phyloP scores from a whole-genome alignment of 2,888 invertebrate genomes.

The Aphodius granarius region DNA sequence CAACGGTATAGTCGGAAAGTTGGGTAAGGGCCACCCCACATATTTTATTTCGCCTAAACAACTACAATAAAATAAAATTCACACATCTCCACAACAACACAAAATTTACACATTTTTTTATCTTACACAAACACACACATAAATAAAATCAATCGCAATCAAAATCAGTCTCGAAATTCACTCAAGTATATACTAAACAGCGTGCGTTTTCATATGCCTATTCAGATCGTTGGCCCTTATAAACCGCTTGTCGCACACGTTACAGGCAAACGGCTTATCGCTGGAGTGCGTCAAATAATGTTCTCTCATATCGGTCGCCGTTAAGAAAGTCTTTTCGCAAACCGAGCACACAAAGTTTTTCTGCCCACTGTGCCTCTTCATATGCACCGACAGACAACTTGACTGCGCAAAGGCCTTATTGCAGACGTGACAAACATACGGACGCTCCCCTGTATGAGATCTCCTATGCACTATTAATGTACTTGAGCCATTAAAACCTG shows the following conservation, averaged over 20 bases:
- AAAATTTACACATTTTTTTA: not conserved
- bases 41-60: too few relatives aligned
- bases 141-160: not conserved
- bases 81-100: not conserved
- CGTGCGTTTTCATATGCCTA: slow-evolving; percentile 42
- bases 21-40: too few relatives aligned
- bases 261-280: slow-evolving; percentile 43
- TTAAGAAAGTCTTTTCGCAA: slow-evolving; percentile 46
- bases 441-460: slow-evolving; percentile 52
- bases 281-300: slow-evolving; percentile 41
- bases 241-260: slow-evolving; percentile 44
- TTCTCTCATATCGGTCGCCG: slow-evolving; percentile 43
- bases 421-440: slow-evolving; percentile 50
- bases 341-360: slow-evolving; percentile 41
- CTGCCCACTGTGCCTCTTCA: slow-evolving; percentile 50
- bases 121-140: not conserved
- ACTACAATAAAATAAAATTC: too few relatives aligned
- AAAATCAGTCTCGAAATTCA: too few relatives aligned
- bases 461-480: slow-evolving; percentile 50
- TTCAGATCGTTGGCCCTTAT: slow-evolving; percentile 42
- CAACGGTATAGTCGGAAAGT: too few relatives aligned
- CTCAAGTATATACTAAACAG: not conserved
- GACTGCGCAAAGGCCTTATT: slow-evolving; percentile 52
- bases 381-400: slow-evolving; percentile 51
- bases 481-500: slow-evolving; percentile 53